A percentile compares a stretch with the other conserved stretches of the same genome.
phyloP scores from a whole-genome alignment of 2,797 vertebrate genomes.

The Monodelphis domestica region DNA sequence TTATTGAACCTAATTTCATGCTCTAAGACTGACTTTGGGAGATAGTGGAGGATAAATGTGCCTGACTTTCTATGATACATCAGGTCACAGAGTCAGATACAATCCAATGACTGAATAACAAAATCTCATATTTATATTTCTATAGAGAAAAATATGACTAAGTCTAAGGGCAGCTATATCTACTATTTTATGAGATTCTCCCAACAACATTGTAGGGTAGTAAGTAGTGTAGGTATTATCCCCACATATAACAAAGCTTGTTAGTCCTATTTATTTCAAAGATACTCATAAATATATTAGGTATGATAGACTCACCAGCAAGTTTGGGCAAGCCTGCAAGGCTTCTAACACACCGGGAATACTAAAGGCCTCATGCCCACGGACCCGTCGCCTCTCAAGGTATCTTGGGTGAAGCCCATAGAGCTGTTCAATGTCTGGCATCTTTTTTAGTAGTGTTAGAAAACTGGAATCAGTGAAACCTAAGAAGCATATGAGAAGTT shows the following conservation, averaged over 20 bases:
- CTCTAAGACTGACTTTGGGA: background rate
- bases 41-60: background rate
- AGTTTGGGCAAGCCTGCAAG: constrained; percentile 95
- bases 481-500: constrained; percentile 78
- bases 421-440: constrained; percentile 98
- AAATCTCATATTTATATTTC: background rate
- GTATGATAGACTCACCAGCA: constrained; percentile 89
- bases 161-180: too few relatives aligned
- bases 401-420: constrained; percentile 98
- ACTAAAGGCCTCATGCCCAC: constrained; percentile 97
- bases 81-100: background rate
- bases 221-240: background rate
- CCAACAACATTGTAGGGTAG: background rate
- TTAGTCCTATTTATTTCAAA: background rate
- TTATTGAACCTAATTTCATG: background rate
- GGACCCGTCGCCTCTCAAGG: constrained; percentile 95
- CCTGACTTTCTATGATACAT: background rate
- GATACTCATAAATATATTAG: background rate
- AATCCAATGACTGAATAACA: background rate
- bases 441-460: constrained; percentile 96
- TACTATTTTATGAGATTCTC: background rate
- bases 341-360: constrained; percentile 98
- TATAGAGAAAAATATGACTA: background rate
- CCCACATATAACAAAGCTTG: background rate
- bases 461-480: constrained; percentile 99